Conservation (phyloP, 1,140 invertebrate genomes). For the Drosophila auraria region DNA sequence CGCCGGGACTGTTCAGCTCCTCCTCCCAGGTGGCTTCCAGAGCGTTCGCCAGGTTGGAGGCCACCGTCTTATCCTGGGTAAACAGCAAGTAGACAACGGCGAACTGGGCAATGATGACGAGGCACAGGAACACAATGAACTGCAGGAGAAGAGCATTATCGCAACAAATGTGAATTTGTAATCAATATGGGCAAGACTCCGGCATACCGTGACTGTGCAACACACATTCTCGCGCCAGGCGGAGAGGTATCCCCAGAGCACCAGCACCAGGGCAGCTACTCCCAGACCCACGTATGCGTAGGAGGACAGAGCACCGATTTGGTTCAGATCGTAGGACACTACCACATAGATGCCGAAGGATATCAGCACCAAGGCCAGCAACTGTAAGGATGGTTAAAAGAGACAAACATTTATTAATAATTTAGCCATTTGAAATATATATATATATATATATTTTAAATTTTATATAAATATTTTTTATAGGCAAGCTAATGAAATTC, state of each 20-base stretch:
- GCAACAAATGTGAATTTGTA: neutral
- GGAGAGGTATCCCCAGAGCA: conserved; percentile 75
- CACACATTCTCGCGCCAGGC: conserved; percentile 75
- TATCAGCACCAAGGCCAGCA: conserved; percentile 73
- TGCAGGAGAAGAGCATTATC: conserved; percentile 15
- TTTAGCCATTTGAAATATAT: too few relatives aligned
- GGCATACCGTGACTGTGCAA: conserved; percentile 76
- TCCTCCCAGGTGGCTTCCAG: conserved; percentile 73
- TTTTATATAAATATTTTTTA: too few relatives aligned
- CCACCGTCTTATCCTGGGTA: conserved; percentile 1
- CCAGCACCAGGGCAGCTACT: conserved; percentile 46
- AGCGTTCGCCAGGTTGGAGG: conserved; percentile 65
- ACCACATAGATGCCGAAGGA: conserved; percentile 72
- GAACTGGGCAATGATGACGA: conserved; percentile 67
- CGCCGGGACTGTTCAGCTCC: conserved; percentile 70
- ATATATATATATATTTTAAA: too few relatives aligned
- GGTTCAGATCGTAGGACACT: conserved; percentile 62
- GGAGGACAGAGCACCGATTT: conserved; percentile 35
- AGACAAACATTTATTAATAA: neutral
- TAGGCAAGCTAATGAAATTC: too few relatives aligned
- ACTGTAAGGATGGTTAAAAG: conserved; percentile 34
- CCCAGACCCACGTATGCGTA: conserved; percentile 62
- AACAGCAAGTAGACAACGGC: conserved; percentile 44
- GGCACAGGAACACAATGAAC: conserved; percentile 63
- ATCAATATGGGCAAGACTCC: neutral